Conservation (phyloP, 1,140 invertebrate genomes). For the Pinna nobilis region DNA sequence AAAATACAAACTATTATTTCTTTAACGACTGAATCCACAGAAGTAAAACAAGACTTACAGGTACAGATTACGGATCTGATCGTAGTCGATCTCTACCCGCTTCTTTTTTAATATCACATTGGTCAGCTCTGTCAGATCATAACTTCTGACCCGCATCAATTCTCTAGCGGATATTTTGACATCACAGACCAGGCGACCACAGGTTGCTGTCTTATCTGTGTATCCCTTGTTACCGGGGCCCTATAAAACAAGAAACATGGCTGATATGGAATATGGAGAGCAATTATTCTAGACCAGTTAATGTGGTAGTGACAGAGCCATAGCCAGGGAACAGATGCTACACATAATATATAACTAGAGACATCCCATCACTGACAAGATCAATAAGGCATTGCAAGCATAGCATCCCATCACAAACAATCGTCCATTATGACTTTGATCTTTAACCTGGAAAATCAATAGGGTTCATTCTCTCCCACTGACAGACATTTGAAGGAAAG, state of each 20-base stretch:
- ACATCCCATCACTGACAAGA: no score
- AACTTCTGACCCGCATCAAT: constrained; percentile 91
- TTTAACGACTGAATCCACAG: background rate
- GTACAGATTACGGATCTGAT: constrained; percentile 68
- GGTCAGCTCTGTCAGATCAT: constrained; percentile 91
- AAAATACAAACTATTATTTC: background rate
- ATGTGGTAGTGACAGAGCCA: no score
- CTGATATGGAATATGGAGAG: no score
- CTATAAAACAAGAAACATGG: constrained; percentile 43
- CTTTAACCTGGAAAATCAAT: no score
- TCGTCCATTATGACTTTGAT: no score
- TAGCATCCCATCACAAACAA: no score
- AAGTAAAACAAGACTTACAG: constrained; percentile 48
- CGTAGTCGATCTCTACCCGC: constrained; percentile 64
- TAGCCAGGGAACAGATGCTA: no score
- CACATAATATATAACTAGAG: no score
- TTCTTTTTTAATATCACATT: constrained; percentile 78
- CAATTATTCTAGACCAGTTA: no score
- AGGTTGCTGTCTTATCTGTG: constrained; percentile 78
- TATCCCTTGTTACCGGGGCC: constrained; percentile 57
- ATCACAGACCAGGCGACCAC: constrained; percentile 94
- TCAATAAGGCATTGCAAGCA: no score
- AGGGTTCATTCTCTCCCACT: no score
- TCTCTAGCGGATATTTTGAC: constrained; percentile 95
- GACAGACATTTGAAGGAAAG: no score